Base-by-base conservation (phyloP, 2,797 vertebrate species). In the Enteromius unitaeniatus region DNA sequence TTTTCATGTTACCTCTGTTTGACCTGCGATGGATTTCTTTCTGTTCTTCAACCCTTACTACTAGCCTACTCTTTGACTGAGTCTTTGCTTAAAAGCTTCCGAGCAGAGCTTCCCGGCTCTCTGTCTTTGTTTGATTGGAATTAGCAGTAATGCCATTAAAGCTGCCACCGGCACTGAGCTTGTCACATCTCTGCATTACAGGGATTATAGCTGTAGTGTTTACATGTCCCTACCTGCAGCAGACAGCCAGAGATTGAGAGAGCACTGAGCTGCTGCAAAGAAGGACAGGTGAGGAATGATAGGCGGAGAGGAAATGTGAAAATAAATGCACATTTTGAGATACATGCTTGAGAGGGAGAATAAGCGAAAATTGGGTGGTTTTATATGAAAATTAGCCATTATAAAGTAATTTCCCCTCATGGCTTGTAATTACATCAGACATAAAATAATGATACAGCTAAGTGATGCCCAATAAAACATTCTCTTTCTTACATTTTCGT, bases 111-210 rank as follows among this genome's bases (percentile, higher is more conserved):
- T 85, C 78, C 79, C 37, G 23, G 60, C 78, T 69, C 83, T 78
- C 85, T 84, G 73, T 73, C 78, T 86, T 87, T 86, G 80, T 87
- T 86, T 85, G 83, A 86, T 82, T 89, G 83, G 92, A 93, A 93
- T 92, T 93, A 93, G 91, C 78, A 87, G 90, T 94, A 93, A 93
- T 93, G 89, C 91, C 90, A 92, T 94, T 93, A 94, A 94, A 94
- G 92, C 92, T 91, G 90, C 81, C 88, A 88, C 78, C 62, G 67
- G 79, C 58, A 45, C 65, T 80, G 82, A 70, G 79, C 72, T 84
- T 77, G 31, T 79, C 67, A 84, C 70, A 86, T 73, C 49, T 40
- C 58, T 79, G 78, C 79, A 74, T 87, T 84, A 88, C 55, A 31
- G 67, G 67, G 87, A 88, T 89, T 89, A 89, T 34, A 78, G 72